Conservation (phyloP, 2,888 invertebrate genomes). For the Eupithecia abbreviata region DNA sequence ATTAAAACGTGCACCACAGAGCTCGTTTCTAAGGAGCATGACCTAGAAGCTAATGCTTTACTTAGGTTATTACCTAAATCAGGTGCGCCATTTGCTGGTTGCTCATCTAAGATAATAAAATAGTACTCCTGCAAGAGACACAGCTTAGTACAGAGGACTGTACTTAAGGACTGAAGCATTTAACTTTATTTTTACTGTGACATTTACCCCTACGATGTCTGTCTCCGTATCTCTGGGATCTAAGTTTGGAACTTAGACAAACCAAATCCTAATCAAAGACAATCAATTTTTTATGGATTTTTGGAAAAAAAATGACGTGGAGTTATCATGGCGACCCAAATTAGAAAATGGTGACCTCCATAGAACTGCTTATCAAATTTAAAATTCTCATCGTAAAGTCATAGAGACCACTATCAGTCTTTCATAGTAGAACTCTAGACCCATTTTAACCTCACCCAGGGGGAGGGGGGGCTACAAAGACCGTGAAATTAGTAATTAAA, state of each 20-base stretch:
- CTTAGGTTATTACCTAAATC: neutral
- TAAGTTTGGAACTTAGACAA: neutral
- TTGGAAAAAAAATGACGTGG: too few relatives aligned
- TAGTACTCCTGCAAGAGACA: neutral
- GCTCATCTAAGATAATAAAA: neutral
- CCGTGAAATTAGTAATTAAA: slow-evolving; percentile 80
- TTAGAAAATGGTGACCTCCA: neutral
- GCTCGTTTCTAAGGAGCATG: neutral
- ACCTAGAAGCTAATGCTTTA: neutral
- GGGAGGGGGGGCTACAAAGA: slow-evolving; percentile 62
- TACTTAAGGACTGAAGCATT: neutral
- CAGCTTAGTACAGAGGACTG: neutral
- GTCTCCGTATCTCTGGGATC: neutral
- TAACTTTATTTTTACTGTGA: neutral
- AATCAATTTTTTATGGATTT: too few relatives aligned
- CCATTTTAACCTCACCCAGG: slow-evolving; percentile 62
- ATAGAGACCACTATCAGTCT: slow-evolving; percentile 3
- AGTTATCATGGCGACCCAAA: neutral
- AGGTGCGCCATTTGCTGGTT: neutral
- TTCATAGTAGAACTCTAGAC: slow-evolving; percentile 46
- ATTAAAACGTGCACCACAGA: neutral
- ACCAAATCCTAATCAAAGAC: neutral
- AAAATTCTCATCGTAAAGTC: neutral
- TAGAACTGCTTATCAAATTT: neutral
- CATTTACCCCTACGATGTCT: neutral